Evolutionary conservation across 2,797 vertebrate genomes (phyloP).

Genomic region (Rhadinocentrus ornatus): DNA sequence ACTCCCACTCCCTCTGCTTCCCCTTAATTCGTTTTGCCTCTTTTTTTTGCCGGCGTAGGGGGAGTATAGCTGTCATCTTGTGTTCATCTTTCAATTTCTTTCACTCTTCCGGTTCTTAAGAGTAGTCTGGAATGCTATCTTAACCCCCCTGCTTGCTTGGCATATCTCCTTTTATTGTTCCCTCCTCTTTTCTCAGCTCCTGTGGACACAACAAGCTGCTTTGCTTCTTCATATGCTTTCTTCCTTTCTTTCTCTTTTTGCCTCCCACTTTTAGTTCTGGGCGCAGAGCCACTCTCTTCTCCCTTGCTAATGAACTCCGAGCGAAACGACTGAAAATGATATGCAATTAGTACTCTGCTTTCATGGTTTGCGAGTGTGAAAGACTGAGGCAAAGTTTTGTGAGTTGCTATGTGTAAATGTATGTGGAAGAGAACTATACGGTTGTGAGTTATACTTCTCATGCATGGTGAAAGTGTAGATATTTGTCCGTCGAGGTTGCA

Average conservation of each 20-base stretch:
- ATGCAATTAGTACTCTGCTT: slow-evolving; percentile 69
- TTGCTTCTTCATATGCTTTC: slow-evolving; percentile 1
- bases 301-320: slow-evolving; percentile 64
- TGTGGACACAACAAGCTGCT: slow-evolving; percentile 26
- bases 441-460: slow-evolving; percentile 52
- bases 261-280: slow-evolving; percentile 56
- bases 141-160: slow-evolving; percentile 30
- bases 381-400: slow-evolving; percentile 23
- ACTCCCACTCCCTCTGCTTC: slow-evolving; percentile 52
- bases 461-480: slow-evolving; percentile 41
- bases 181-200: slow-evolving; percentile 16
- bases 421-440: neutral
- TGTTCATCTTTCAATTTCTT: slow-evolving; percentile 37
- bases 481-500: neutral
- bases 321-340: slow-evolving; percentile 71
- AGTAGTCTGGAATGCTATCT: slow-evolving; percentile 26
- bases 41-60: slow-evolving; percentile 20
- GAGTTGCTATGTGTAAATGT: neutral
- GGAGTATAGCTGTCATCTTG: slow-evolving; percentile 32
- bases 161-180: slow-evolving; percentile 22
- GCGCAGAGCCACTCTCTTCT: slow-evolving; percentile 63
- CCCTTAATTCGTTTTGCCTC: slow-evolving; percentile 27
- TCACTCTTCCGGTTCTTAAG: slow-evolving; percentile 18
- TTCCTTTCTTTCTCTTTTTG: slow-evolving; percentile 14
- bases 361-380: slow-evolving; percentile 31